Evolutionary conservation across 2,888 invertebrate species (phyloP).

Genomic region (Heliconius aoede): DNA sequence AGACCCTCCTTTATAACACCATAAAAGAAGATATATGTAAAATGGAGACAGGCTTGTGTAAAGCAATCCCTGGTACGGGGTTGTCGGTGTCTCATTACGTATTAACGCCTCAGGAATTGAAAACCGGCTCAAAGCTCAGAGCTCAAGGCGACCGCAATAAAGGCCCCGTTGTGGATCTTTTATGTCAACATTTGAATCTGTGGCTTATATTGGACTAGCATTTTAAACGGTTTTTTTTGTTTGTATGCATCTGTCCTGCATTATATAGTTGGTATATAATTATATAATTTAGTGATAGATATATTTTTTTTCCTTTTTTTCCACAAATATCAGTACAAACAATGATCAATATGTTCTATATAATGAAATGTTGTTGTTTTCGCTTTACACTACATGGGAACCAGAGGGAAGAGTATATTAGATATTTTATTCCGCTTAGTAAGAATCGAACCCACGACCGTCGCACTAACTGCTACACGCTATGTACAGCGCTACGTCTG

Average conservation of each 20-base stretch:
- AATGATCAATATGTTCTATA: too few species aligned
- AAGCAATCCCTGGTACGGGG: conserved; percentile 14
- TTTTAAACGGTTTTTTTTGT: conserved; percentile 21
- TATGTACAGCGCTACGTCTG: too few species aligned
- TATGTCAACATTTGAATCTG: conserved; percentile 32
- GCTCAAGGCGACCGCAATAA: conserved; percentile 30
- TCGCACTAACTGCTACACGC: too few species aligned
- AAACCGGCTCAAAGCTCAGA: conserved; percentile 38
- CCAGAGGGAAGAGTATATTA: too few species aligned
- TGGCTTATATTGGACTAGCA: conserved; percentile 19
- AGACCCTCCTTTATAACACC: conserved; percentile 13
- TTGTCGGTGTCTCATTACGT: conserved; percentile 44
- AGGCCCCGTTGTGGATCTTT: conserved; percentile 22
- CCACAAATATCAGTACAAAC: too few species aligned
- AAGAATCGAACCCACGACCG: too few species aligned
- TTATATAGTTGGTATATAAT: background rate
- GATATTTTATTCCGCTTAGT: too few species aligned
- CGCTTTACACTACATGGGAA: too few species aligned
- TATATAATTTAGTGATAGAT: background rate
- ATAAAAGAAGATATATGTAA: conserved; percentile 27
- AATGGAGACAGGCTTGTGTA: conserved; percentile 32
- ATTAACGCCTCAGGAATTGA: conserved; percentile 44
- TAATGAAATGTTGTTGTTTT: too few species aligned
- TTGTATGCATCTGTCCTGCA: background rate
- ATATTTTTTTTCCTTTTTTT: background rate